Conservation (phyloP, 2,888 invertebrate genomes). For the Erannis defoliaria region DNA sequence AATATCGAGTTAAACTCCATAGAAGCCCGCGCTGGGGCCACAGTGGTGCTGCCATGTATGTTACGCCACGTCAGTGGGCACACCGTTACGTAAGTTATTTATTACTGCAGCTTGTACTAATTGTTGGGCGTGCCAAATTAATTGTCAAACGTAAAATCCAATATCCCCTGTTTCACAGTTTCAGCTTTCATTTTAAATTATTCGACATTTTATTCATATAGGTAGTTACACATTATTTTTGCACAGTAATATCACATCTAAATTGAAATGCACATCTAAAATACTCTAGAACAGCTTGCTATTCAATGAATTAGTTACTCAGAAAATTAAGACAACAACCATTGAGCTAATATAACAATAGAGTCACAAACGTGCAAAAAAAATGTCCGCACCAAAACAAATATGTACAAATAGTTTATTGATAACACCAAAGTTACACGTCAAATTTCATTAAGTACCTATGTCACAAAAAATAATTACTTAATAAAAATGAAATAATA, state of each 20-base stretch:
- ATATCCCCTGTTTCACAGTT: conserved; percentile 26
- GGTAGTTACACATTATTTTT: not conserved
- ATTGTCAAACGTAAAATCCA: conserved; percentile 41
- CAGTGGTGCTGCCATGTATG: conserved; percentile 75
- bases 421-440: no score
- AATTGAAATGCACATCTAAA: not conserved
- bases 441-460: no score
- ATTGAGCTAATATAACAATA: no score
- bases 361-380: no score
- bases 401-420: no score
- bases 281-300: not conserved
- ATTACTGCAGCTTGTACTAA: conserved; percentile 41
- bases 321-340: no score
- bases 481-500: no score
- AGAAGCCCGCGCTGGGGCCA: conserved; percentile 73
- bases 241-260: no score
- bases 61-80: conserved; percentile 71
- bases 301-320: no score
- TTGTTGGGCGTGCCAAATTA: conserved; percentile 42
- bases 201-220: not conserved
- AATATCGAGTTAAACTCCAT: conserved; percentile 76
- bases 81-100: conserved; percentile 71
- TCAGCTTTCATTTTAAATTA: conserved; percentile 9
- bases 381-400: no score
- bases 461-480: no score